These are phyloP conservation scores for Crypturellus undulatus DNA, from an alignment of 2,113 vertebrate genomes.

Conservation along the genomic window DNA sequence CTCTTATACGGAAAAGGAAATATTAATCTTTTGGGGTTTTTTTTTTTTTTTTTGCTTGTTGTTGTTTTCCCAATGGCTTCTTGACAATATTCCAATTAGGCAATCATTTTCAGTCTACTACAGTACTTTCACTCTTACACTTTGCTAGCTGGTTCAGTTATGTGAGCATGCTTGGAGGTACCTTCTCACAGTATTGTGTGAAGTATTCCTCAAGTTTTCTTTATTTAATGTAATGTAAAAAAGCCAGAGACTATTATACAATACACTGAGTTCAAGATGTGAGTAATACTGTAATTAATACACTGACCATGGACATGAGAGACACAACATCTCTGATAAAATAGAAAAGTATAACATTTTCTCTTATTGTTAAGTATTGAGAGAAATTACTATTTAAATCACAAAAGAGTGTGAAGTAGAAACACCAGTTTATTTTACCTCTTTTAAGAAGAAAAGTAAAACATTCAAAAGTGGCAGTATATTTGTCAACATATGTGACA, in stretches of 20 bases:
- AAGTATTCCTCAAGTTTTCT: background rate
- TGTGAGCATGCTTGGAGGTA: background rate
- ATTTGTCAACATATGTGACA: background rate
- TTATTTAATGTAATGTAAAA: background rate
- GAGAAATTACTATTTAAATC: background rate
- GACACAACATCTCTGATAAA: background rate
- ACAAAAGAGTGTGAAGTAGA: background rate
- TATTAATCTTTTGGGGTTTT: background rate
- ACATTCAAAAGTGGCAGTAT: background rate
- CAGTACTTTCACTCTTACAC: background rate
- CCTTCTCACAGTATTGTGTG: background rate
- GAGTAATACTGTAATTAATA: background rate
- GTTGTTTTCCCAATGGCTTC: background rate
- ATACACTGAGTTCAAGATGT: background rate
- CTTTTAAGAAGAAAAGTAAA: background rate
- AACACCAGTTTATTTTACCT: background rate
- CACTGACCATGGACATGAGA: background rate
- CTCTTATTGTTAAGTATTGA: background rate
- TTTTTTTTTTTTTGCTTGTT: too few species aligned
- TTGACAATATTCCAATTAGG: background rate
- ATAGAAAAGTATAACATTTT: background rate
- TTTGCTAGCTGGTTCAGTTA: background rate
- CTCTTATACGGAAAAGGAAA: background rate
- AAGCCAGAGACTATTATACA: background rate
- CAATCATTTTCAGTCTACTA: background rate